These are phyloP conservation scores for Gymnogyps californianus DNA, from an alignment of 2,113 vertebrate genomes.

Conservation along the genomic window DNA sequence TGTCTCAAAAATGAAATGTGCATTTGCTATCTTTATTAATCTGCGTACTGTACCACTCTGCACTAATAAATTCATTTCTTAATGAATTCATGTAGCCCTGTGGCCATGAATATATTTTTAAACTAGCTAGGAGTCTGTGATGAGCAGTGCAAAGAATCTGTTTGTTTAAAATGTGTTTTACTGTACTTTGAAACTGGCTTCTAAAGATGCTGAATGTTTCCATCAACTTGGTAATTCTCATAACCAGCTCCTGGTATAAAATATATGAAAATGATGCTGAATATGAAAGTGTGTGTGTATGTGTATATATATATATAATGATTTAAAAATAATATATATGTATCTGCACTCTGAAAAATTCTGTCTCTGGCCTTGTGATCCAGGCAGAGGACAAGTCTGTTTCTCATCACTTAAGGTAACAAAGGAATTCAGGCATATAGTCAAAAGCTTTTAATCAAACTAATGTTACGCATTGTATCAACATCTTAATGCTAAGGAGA, in stretches of 20 bases:
- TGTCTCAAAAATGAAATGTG: background rate
- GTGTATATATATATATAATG: rapidly evolving
- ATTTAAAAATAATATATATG: background rate
- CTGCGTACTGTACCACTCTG: background rate
- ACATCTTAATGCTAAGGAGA: background rate
- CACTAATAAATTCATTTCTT: background rate
- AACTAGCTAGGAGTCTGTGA: background rate
- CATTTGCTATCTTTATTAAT: background rate
- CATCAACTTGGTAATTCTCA: background rate
- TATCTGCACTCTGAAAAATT: background rate
- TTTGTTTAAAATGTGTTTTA: background rate
- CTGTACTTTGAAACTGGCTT: background rate
- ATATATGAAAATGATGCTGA: background rate
- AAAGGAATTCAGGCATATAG: background rate
- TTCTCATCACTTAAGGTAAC: background rate
- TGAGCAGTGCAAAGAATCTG: background rate
- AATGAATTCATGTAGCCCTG: background rate
- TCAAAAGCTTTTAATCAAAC: background rate
- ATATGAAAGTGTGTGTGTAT: background rate
- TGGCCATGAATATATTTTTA: background rate
- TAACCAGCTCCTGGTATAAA: background rate
- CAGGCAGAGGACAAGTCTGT: background rate
- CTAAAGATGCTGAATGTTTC: background rate
- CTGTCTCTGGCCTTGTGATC: background rate
- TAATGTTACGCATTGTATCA: background rate